Evolutionary conservation across 2,888 invertebrate species (phyloP).

Genomic region (Stenotaenia linearis): DNA sequence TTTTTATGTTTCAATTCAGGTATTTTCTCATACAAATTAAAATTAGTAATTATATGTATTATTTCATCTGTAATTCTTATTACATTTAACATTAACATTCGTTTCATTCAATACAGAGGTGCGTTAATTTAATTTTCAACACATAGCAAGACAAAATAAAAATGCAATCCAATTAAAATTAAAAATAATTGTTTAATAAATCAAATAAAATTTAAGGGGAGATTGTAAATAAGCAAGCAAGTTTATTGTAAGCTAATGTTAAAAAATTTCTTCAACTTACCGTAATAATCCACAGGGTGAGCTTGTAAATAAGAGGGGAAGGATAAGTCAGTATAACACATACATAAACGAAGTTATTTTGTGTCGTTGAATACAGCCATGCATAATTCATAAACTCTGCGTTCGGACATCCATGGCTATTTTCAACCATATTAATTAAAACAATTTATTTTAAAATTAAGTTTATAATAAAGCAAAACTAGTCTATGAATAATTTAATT

Average conservation of each 20-base stretch:
- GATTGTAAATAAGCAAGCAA: slow-evolving; percentile 24
- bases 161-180: slow-evolving; percentile 52
- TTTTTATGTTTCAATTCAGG: no score
- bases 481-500: not conserved
- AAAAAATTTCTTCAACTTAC: slow-evolving; percentile 62
- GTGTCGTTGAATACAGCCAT: not conserved
- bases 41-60: no score
- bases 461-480: no score
- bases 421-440: slow-evolving; percentile 24
- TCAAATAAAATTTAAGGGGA: slow-evolving; percentile 12
- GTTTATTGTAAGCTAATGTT: slow-evolving; percentile 36
- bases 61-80: not conserved
- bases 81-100: not conserved
- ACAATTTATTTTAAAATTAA: slow-evolving; percentile 7
- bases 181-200: slow-evolving; percentile 34
- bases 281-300: slow-evolving; percentile 98
- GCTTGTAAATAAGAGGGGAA: slow-evolving; percentile 53
- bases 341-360: not conserved
- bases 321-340: not conserved
- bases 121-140: not conserved
- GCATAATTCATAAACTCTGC: not conserved
- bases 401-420: slow-evolving; percentile 24
- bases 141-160: slow-evolving; percentile 55
- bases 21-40: no score
- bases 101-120: not conserved